Conservation (phyloP, 2,888 invertebrate genomes). For the Hypomecis punctinalis region DNA sequence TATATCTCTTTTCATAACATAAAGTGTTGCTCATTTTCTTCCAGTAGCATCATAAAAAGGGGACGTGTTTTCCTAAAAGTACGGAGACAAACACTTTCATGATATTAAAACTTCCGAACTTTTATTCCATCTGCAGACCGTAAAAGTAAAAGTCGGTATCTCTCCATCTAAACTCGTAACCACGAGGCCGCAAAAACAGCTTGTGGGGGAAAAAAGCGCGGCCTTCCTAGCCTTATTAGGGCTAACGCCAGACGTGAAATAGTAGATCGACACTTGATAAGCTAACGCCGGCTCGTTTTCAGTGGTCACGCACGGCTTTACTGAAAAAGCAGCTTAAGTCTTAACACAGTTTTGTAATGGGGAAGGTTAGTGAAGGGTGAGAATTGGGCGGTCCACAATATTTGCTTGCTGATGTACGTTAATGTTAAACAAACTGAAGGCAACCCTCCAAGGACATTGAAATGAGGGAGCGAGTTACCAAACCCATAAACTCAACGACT, state of each 20-base stretch:
- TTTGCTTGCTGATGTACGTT: neutral
- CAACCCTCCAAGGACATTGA: no score
- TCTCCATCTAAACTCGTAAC: conserved; percentile 21
- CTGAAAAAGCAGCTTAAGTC: conserved; percentile 25
- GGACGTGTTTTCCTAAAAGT: no score
- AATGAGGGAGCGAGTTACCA: no score
- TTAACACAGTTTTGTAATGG: conserved; percentile 21
- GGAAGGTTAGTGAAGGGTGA: conserved; percentile 11
- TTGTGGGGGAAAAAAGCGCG: conserved; percentile 39
- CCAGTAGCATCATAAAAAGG: no score
- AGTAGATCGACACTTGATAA: conserved; percentile 43
- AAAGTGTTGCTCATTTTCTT: no score
- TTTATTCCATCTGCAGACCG: neutral
- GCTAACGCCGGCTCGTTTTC: conserved; percentile 26
- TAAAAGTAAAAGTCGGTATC: neutral
- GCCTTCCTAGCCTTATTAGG: conserved; percentile 42
- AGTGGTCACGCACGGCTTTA: conserved; percentile 40
- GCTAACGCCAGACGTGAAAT: conserved; percentile 40
- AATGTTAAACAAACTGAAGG: no score
- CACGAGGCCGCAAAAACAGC: conserved; percentile 37
- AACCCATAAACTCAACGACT: no score
- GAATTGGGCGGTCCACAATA: neutral
- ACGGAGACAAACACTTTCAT: neutral
- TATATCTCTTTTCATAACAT: no score
- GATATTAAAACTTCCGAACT: neutral